These are phyloP conservation scores for Notospermus geniculatus DNA, from an alignment of 1,140 invertebrate genomes.

Conservation along the genomic window DNA sequence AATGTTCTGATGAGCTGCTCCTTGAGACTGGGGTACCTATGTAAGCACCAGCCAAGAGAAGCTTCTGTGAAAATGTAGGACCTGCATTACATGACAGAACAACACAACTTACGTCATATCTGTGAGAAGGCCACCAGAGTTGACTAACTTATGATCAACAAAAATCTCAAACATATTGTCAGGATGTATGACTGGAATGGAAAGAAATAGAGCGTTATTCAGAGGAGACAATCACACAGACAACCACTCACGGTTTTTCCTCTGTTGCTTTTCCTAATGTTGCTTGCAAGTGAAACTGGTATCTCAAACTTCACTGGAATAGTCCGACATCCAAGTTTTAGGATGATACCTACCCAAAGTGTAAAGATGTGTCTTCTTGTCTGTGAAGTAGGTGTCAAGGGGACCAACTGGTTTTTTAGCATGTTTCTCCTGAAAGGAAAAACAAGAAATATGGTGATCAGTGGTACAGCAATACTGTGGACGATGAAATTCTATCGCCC, in stretches of 20 bases:
- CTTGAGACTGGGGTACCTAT: too few species aligned
- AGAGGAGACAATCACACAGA: too few species aligned
- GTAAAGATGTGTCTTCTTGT: conserved; percentile 94
- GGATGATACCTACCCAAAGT: conserved; percentile 63
- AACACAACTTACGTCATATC: conserved; percentile 64
- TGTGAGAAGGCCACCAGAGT: conserved; percentile 81
- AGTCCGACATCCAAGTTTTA: not conserved
- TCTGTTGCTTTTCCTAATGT: too few species aligned
- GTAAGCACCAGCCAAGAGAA: too few species aligned
- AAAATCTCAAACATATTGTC: conserved; percentile 75
- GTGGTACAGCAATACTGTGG: too few species aligned
- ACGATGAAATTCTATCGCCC: too few species aligned
- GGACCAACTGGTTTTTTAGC: conserved; percentile 83
- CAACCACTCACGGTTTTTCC: too few species aligned
- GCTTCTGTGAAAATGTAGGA: too few species aligned
- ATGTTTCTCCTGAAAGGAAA: conserved; percentile 57
- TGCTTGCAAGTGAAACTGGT: not conserved
- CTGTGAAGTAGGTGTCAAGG: conserved; percentile 86
- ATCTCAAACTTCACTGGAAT: not conserved
- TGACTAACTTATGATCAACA: conserved; percentile 72
- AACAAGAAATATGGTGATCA: not conserved
- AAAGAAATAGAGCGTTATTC: conserved; percentile 11
- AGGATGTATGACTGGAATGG: conserved; percentile 68
- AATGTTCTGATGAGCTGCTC: too few species aligned
- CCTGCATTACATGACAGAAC: too few species aligned